Evolutionary conservation across 2,113 vertebrate genomes (phyloP).

Genomic region (Nanorana parkeri): DNA sequence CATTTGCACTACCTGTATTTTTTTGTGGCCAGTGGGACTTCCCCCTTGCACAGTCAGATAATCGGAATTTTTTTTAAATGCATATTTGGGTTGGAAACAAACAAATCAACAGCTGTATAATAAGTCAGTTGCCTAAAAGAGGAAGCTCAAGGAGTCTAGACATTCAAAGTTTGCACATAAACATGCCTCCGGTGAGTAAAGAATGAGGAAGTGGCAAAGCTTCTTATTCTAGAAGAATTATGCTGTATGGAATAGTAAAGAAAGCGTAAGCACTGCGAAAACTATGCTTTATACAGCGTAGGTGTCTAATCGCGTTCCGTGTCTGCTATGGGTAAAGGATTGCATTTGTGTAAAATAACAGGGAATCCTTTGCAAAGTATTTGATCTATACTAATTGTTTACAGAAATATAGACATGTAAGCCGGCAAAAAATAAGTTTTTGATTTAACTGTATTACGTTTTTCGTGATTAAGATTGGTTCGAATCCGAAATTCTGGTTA

Average conservation of each 20-base stretch:
- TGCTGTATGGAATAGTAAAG: neutral
- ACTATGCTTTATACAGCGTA: no score
- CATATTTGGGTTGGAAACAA: neutral
- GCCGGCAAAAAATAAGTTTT: no score
- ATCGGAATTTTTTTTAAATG: neutral
- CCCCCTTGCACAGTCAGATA: neutral
- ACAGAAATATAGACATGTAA: no score
- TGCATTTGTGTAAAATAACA: no score
- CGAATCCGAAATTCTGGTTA: no score
- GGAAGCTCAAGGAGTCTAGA: conserved; percentile 46
- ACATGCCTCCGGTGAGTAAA: neutral
- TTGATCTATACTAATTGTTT: no score
- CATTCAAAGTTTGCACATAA: neutral
- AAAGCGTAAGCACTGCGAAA: no score
- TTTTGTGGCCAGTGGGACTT: neutral
- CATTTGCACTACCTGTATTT: neutral
- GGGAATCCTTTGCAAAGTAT: no score
- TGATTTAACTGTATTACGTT: no score
- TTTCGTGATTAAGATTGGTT: no score
- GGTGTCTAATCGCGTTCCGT: no score
- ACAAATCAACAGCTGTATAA: conserved; percentile 19
- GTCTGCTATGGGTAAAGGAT: no score
- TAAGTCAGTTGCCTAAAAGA: conserved; percentile 21
- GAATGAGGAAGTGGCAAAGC: conserved; percentile 47
- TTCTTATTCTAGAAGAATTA: neutral